A percentile compares a stretch with the other conserved stretches of the same genome.
These are phyloP conservation scores for Anabacerthia variegaticeps DNA, from an alignment of 2,797 vertebrate species.

Conservation along the genomic window DNA sequence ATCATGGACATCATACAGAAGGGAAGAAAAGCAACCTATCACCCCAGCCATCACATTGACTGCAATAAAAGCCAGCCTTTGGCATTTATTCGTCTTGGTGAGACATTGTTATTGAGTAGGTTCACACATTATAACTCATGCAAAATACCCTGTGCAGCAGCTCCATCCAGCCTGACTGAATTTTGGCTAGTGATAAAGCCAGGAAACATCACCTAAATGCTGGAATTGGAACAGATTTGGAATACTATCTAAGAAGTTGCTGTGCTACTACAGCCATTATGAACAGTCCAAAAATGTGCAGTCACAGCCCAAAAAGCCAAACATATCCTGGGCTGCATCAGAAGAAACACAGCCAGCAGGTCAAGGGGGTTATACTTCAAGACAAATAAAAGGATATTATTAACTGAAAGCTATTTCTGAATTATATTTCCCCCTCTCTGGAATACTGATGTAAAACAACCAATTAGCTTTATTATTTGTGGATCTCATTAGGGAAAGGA, in stretches of 20 bases:
- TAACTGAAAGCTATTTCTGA: neutral
- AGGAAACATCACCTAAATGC: neutral
- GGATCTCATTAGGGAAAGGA: neutral
- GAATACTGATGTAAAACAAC: neutral
- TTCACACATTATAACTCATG: neutral
- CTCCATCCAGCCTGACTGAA: neutral
- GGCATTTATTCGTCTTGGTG: neutral
- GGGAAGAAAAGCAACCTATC: neutral
- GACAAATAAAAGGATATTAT: neutral
- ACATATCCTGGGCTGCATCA: neutral
- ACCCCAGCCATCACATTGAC: neutral
- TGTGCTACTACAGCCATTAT: neutral
- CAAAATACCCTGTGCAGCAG: neutral
- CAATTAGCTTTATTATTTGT: neutral
- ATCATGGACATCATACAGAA: neutral
- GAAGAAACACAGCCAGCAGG: neutral
- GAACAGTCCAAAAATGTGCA: neutral
- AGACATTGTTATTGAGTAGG: neutral
- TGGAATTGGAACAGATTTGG: neutral
- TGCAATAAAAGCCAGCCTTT: neutral
- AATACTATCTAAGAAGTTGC: neutral
- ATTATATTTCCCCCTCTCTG: accelerated
- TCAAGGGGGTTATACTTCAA: neutral
- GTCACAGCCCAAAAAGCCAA: neutral
- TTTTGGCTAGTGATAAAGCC: neutral